Evolutionary conservation across 1,140 invertebrate species (phyloP).

Genomic region (Harpegnathos saltator): DNA sequence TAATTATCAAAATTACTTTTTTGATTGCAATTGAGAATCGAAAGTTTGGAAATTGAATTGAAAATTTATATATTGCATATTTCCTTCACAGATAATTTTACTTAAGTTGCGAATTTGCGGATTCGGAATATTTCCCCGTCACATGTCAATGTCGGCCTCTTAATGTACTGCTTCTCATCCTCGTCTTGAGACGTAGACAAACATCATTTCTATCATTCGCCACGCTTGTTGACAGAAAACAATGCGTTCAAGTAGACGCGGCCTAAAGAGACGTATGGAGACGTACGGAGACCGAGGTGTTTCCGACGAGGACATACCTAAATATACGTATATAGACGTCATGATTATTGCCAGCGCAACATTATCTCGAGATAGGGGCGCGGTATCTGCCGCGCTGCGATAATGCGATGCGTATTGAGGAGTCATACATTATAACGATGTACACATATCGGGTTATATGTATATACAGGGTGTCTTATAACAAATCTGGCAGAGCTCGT

Average conservation of each 20-base stretch:
- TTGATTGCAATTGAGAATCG: neutral
- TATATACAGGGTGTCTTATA: no score
- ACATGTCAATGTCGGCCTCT: neutral
- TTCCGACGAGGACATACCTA: conserved; percentile 15
- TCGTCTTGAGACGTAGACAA: neutral
- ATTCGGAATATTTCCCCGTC: conserved; percentile 1
- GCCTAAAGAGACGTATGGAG: conserved; percentile 72
- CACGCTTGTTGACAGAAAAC: conserved; percentile 32
- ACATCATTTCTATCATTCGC: conserved; percentile 26
- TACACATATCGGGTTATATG: conserved; percentile 30
- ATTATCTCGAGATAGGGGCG: conserved; percentile 23
- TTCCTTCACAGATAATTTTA: neutral
- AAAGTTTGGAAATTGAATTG: no score
- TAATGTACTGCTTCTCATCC: neutral
- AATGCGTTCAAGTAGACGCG: conserved; percentile 73
- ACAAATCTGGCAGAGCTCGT: no score
- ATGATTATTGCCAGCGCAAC: conserved; percentile 18
- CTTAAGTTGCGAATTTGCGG: neutral
- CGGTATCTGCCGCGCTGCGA: neutral
- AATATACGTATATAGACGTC: conserved; percentile 30
- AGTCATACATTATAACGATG: neutral
- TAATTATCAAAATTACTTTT: neutral
- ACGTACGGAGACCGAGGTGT: neutral
- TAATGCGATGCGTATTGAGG: conserved; percentile 6
- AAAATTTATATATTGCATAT: conserved; percentile 8